Base-by-base conservation (phyloP, 2,113 vertebrate species). In the Rhadina sibilatrix region DNA sequence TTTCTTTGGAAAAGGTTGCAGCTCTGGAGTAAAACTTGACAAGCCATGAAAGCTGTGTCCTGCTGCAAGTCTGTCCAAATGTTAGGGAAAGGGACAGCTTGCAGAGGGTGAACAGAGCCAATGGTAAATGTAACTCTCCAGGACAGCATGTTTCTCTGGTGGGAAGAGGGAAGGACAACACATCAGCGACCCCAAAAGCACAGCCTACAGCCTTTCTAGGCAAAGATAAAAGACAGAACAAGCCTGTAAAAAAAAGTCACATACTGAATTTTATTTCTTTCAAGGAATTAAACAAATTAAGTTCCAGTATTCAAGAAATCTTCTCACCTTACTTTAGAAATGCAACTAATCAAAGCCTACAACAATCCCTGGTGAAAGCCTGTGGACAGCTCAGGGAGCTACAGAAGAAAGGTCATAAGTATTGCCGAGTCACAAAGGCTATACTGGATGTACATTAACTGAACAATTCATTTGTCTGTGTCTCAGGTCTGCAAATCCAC, bases 121-220 rank as follows among this genome's bases (percentile, higher is more conserved):
- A 96, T 70, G 44, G 61, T 78, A 78, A 96, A 94, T 95, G 95
- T 95, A 94, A 94, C 86, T 77, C 96, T 42, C 38, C 92, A 92
- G 94, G 93, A 90, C 40, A 89, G 47, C 76, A 60, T 92, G 93
- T 95, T 96, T 88, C 75, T 89, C 69, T 76, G 53, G 72, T 68
- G 56, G 28, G 61, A 84, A 88, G 76, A 90, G 44, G 37, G 83
- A 96, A 96, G 86, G 85, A 88, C 93, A 89, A 66, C 90, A 76
- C 49, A 90, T 59, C 71, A 75, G 9, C 0, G 2, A 89, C 79
- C 76, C 68, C 5, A 2, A 93, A 93, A 74, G 15, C 64, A 93
- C 47, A 71, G 56, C 42, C 85, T 83, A 66, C 27, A 87, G 90
- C 49, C 49, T 92, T 78, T 31, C 79, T 19, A 81, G 8, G 69